Conservation (phyloP, 2,888 invertebrate genomes). For the Hybos culiciformis region DNA sequence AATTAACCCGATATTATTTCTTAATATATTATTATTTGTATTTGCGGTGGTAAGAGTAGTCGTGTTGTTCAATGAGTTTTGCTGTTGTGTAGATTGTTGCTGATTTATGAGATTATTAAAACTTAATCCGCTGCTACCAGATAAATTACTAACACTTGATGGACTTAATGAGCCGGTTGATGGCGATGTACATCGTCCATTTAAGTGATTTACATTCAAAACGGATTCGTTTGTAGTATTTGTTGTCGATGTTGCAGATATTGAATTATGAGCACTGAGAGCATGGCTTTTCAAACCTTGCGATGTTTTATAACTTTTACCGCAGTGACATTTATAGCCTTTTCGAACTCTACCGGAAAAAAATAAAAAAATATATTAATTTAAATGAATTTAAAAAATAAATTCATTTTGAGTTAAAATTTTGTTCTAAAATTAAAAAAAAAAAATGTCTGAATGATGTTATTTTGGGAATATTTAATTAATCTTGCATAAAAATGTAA, state of each 20-base stretch:
- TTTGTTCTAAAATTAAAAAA: not conserved
- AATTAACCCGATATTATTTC: conserved; percentile 34
- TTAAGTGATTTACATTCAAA: not conserved
- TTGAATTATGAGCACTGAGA: conserved; percentile 31
- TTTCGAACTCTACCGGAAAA: conserved; percentile 52
- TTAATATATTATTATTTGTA: conserved; percentile 29
- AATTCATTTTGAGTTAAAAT: not conserved
- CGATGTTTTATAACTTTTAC: conserved; percentile 71
- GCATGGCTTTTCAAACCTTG: conserved; percentile 66
- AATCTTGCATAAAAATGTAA: no score
- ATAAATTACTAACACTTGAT: conserved; percentile 35
- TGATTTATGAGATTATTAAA: conserved; percentile 10
- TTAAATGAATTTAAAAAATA: conserved; percentile 6
- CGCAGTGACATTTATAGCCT: conserved; percentile 70
- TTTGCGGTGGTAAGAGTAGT: conserved; percentile 13
- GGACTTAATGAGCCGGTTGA: conserved; percentile 34
- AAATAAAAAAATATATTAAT: not conserved
- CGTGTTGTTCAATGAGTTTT: conserved; percentile 20
- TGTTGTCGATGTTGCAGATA: conserved; percentile 26
- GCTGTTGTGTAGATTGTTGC: conserved; percentile 12
- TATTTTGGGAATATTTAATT: no score
- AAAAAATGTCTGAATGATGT: no score
- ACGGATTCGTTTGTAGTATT: conserved; percentile 10
- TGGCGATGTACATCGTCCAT: conserved; percentile 34
- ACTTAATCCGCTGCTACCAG: conserved; percentile 30